Percentiles rank a stretch among this genome's conserved stretches.
Conservation (phyloP, 2,113 vertebrate genomes). For the Megatriorchis doriae region DNA sequence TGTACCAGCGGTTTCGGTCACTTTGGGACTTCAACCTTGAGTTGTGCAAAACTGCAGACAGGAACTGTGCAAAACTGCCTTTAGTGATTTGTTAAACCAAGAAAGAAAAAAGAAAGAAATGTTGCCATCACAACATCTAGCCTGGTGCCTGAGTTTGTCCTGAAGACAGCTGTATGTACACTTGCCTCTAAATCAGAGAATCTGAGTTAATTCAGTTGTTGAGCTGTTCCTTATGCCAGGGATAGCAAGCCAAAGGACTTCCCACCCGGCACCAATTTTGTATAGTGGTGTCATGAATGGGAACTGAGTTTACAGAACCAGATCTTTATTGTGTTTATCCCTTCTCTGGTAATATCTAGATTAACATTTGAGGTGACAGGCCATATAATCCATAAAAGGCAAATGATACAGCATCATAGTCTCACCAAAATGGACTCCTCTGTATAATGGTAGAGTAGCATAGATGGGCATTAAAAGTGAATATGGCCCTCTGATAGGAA, state of each 20-base stretch:
- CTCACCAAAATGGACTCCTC: neutral
- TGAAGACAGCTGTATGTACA: neutral
- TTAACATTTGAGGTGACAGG: neutral
- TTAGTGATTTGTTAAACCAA: neutral
- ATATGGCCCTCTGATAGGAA: neutral
- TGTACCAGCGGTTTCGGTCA: neutral
- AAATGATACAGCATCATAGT: neutral
- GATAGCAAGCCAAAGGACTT: neutral
- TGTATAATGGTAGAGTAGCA: neutral
- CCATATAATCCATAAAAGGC: neutral
- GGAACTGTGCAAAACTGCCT: neutral
- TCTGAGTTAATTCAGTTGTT: neutral
- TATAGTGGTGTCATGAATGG: neutral
- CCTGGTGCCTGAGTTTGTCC: neutral
- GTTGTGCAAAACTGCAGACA: neutral
- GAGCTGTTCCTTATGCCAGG: neutral
- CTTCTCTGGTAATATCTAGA: neutral
- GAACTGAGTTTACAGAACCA: neutral
- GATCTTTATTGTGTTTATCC: neutral
- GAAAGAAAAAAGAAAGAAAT: neutral
- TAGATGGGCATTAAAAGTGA: neutral
- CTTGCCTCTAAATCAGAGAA: neutral
- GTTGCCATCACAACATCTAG: neutral
- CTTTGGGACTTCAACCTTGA: neutral
- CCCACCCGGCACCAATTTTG: neutral